These are phyloP conservation scores for Pelmatolapia mariae DNA, from an alignment of 2,113 vertebrate genomes.

Conservation along the genomic window DNA sequence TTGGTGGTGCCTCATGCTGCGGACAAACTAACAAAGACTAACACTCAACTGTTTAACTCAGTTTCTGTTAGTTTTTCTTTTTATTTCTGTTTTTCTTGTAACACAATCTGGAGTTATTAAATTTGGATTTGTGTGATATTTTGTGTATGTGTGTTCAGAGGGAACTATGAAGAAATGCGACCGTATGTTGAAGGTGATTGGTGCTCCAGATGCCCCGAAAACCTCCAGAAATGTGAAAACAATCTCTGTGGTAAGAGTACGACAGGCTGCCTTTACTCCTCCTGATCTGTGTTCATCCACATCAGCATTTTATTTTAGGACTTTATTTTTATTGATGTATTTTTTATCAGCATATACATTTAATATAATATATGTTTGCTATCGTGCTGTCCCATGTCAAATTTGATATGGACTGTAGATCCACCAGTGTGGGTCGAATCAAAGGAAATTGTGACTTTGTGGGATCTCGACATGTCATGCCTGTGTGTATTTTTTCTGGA, in stretches of 20 bases:
- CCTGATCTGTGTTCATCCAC: background rate
- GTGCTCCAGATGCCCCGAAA: slow-evolving; percentile 56
- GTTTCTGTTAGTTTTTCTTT: background rate
- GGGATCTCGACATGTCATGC: background rate
- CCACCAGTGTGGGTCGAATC: background rate
- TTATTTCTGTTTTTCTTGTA: background rate
- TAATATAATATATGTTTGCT: fast-evolving
- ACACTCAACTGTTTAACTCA: background rate
- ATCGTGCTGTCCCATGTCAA: background rate
- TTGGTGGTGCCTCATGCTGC: background rate
- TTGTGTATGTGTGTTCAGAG: slow-evolving; percentile 1
- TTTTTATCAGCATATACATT: background rate
- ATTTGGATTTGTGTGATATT: background rate
- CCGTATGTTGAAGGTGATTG: slow-evolving; percentile 55
- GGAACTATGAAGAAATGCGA: slow-evolving; percentile 48
- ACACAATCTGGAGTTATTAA: background rate
- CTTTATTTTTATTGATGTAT: background rate
- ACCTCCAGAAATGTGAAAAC: slow-evolving; percentile 56
- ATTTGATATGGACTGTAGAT: background rate
- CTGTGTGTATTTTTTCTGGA: background rate
- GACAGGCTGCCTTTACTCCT: background rate
- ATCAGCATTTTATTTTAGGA: background rate
- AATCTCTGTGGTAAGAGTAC: slow-evolving; percentile 52
- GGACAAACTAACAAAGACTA: background rate
- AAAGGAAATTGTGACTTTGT: background rate